phyloP scores from a whole-genome alignment of 2,888 invertebrate genomes.

The Phengaris arion region DNA sequence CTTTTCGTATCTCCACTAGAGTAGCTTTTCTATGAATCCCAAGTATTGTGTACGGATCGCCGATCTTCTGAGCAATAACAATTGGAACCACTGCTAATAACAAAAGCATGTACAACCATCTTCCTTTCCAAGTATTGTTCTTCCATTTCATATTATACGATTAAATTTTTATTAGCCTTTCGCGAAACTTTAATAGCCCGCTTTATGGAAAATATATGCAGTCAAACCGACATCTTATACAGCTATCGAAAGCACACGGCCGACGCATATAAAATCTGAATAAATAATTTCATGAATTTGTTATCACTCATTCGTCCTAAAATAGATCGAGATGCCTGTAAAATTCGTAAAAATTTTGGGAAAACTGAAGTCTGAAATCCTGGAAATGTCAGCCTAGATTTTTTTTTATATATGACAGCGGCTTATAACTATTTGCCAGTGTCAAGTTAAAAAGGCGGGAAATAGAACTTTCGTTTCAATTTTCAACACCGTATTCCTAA shows the following conservation, averaged over 20 bases:
- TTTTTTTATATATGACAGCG: neutral
- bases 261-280: slow-evolving; percentile 44
- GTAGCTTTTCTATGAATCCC: slow-evolving; percentile 87
- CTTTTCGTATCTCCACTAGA: slow-evolving; percentile 90
- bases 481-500: no score
- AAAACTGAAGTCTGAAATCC: slow-evolving; percentile 44
- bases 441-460: neutral
- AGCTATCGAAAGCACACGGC: slow-evolving; percentile 51
- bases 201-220: slow-evolving; percentile 52
- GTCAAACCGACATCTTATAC: slow-evolving; percentile 48
- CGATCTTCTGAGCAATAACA: slow-evolving; percentile 70
- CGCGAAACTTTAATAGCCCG: slow-evolving; percentile 43
- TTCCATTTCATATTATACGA: slow-evolving; percentile 71
- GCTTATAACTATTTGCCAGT: neutral
- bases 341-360: slow-evolving; percentile 62
- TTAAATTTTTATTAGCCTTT: slow-evolving; percentile 44
- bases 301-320: slow-evolving; percentile 74
- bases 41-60: slow-evolving; percentile 91
- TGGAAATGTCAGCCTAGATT: slow-evolving; percentile 29
- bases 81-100: slow-evolving; percentile 51
- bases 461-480: no score
- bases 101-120: slow-evolving; percentile 59
- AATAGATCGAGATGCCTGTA: slow-evolving; percentile 68
- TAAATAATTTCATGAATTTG: slow-evolving; percentile 53
- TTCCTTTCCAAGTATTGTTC: slow-evolving; percentile 60